Conservation (phyloP, 2,888 invertebrate species). For the Tanytarsus gracilentus region DNA sequence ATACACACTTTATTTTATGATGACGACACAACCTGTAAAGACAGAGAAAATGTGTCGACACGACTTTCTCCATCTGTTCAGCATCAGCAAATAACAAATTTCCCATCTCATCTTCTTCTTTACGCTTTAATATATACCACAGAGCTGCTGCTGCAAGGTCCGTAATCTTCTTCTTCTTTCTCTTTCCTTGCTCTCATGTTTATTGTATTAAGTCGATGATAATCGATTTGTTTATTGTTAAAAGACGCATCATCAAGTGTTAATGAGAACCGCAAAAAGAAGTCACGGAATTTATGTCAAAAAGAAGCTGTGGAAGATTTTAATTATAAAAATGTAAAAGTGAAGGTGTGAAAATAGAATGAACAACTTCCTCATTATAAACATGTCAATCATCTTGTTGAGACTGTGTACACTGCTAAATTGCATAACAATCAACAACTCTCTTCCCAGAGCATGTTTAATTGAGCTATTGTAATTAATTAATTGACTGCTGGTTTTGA, state of each 20-base stretch:
- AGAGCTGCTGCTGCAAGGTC: background rate
- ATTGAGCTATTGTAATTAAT: conserved; percentile 1
- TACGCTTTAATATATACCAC: too few species aligned
- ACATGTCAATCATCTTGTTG: background rate
- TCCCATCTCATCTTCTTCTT: background rate
- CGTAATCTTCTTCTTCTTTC: background rate
- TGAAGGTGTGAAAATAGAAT: conserved; percentile 1
- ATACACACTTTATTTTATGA: background rate
- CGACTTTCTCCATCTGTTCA: conserved; percentile 14
- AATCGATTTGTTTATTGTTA: conserved; percentile 9
- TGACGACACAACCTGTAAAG: background rate
- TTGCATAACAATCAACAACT: background rate
- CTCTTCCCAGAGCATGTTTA: background rate
- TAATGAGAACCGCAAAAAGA: background rate
- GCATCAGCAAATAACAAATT: conserved; percentile 1
- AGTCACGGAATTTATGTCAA: background rate
- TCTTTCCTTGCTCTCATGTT: background rate
- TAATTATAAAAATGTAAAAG: background rate
- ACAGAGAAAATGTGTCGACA: conserved; percentile 2
- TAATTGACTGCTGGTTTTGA: background rate
- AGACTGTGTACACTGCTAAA: background rate
- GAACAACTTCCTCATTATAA: background rate
- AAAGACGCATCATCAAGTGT: background rate
- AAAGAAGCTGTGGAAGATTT: background rate
- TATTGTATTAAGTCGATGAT: background rate